These are phyloP conservation scores for Acrobasis repandana DNA, from an alignment of 2,888 invertebrate species.

Conservation along the genomic window DNA sequence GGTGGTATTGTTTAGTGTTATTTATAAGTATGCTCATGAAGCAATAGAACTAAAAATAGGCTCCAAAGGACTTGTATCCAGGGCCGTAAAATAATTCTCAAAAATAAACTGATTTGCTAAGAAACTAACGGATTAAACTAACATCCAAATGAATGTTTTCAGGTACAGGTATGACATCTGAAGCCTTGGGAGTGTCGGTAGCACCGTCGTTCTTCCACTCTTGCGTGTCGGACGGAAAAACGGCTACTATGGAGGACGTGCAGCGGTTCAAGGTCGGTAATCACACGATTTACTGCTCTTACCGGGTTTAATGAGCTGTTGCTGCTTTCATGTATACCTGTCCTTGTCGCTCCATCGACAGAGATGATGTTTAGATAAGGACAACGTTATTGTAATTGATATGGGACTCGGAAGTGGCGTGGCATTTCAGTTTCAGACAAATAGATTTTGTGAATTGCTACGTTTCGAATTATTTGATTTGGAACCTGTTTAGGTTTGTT, in stretches of 20 bases:
- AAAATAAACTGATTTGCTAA: no score
- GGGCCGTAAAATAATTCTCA: no score
- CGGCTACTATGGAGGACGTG: constrained; percentile 97
- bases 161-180: constrained; percentile 96
- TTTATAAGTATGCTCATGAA: no score
- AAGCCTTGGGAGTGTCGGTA: constrained; percentile 96
- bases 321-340: constrained; percentile 1
- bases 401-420: not conserved
- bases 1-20: no score
- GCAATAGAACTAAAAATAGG: no score
- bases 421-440: constrained; percentile 1
- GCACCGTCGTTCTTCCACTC: constrained; percentile 98
- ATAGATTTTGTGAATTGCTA: not conserved
- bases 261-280: constrained; percentile 93
- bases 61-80: no score
- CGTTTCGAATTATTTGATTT: no score
- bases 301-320: constrained; percentile 23
- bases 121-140: no score
- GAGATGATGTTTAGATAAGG: not conserved
- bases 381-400: constrained; percentile 6
- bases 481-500: no score
- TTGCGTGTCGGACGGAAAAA: constrained; percentile 96
- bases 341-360: constrained; percentile 12
- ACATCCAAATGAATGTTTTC: constrained; percentile 27
- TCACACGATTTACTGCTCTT: constrained; percentile 10